A percentile compares a stretch with the other conserved stretches of the same genome.
Evolutionary conservation across 1,140 invertebrate genomes (phyloP).

Genomic region (Phymastichus coffea): DNA sequence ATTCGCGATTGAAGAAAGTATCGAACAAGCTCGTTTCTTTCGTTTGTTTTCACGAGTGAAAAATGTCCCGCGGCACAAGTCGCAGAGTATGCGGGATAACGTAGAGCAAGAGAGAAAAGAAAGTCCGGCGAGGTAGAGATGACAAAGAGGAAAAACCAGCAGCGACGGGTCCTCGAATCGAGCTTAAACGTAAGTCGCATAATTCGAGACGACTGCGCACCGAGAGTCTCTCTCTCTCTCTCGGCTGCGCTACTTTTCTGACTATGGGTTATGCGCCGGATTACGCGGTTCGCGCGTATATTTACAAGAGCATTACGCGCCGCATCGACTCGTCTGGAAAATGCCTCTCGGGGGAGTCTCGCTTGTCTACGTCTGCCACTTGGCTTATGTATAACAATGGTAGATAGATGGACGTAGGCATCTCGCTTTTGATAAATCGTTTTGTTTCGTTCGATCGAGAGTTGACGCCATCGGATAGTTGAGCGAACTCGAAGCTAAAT

Average conservation of each 20-base stretch:
- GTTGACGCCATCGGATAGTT: too few species aligned
- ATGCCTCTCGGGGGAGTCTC: not conserved
- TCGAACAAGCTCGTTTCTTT: too few species aligned
- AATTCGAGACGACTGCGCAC: not conserved
- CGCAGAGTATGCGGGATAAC: not conserved
- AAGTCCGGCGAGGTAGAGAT: not conserved
- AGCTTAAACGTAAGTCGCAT: not conserved
- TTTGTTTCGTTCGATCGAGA: too few species aligned
- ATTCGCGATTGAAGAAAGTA: too few species aligned
- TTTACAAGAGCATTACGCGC: slow-evolving; percentile 12
- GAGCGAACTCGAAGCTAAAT: too few species aligned
- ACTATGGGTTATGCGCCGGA: not conserved
- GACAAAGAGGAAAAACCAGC: slow-evolving; percentile 5
- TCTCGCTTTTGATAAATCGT: too few species aligned
- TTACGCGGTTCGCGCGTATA: slow-evolving; percentile 12
- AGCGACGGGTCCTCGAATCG: not conserved
- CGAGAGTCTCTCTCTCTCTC: not conserved
- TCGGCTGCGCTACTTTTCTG: too few species aligned
- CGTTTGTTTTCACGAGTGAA: too few species aligned
- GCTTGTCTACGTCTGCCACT: too few species aligned
- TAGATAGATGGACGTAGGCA: too few species aligned
- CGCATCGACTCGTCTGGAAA: slow-evolving; percentile 13
- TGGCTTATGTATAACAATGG: too few species aligned
- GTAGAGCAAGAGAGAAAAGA: not conserved
- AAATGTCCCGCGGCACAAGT: too few species aligned